These are phyloP conservation scores for Microtus pennsylvanicus DNA, from an alignment of 2,113 vertebrate genomes.

Conservation along the genomic window DNA sequence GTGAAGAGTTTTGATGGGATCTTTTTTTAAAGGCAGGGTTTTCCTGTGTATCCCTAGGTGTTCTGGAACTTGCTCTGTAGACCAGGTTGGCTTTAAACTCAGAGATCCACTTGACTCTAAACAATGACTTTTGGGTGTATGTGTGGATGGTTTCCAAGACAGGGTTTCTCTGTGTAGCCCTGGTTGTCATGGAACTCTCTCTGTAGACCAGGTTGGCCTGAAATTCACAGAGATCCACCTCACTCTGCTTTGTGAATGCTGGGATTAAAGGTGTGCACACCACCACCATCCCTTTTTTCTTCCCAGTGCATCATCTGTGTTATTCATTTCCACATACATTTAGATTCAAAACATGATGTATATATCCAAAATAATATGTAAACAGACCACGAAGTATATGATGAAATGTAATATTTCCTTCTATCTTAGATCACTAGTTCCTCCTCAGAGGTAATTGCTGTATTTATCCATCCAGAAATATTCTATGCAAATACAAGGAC, in stretches of 20 bases:
- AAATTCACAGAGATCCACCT: not conserved
- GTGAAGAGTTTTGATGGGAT: no score
- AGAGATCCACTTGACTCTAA: no score
- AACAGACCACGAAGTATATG: constrained; percentile 4
- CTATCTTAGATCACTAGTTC: not conserved
- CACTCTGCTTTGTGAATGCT: not conserved
- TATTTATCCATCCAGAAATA: constrained; percentile 23
- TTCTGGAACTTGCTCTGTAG: no score
- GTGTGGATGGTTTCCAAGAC: no score
- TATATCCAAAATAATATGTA: not conserved
- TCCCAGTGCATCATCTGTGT: not conserved
- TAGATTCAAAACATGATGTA: constrained; percentile 30
- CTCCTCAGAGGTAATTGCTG: not conserved
- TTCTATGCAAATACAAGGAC: not conserved
- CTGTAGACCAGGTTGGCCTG: not conserved
- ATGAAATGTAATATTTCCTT: constrained; percentile 14
- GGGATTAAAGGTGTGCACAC: not conserved
- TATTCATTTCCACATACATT: not conserved
- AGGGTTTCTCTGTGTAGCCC: no score
- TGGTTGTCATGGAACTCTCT: no score
- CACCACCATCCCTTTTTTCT: not conserved
- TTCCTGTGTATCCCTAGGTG: no score
- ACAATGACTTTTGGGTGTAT: no score
- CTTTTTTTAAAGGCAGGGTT: no score
- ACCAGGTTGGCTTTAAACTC: no score